Evolutionary conservation across 2,888 invertebrate genomes (phyloP), one percentile per base, ranked within the genome.

Genomic region (Cephus pulcher): DNA sequence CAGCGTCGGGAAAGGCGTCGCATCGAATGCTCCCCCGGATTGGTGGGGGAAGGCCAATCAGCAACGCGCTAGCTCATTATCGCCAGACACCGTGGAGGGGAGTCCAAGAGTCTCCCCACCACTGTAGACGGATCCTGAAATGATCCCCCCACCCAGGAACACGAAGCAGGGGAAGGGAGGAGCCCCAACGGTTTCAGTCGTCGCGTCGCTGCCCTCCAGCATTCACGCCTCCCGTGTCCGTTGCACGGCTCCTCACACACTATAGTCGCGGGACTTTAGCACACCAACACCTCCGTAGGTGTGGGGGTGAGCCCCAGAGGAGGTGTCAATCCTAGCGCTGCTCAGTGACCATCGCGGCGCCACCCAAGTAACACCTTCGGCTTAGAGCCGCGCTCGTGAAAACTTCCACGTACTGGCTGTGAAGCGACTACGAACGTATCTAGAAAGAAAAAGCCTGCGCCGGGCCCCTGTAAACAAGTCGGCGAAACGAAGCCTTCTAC

Each of bases 1-100:
- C 84, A 87, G 89, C 89, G 91, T 92, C 92, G 92, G 92, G 92
- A 93, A 93, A 93, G 91, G 91, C 90, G 90, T 92, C 92, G 91
- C 87, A 89, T 89, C 84, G 89, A 90, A 90, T 91, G 91, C 92
- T 91, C 9, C 89, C 89, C 87, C 87, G 90, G 91, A 90, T 92
- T 92, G 92, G 92, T 92, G 92, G 88, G 88, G 87, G 88, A 86
- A 86, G 91, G 91, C 92, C 92, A 92, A 91, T 91, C 91, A 88
- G 89, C 86, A 86, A 85, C 89, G 88, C 88, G 90, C 87, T 88
- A 85, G 87, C 90, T 91, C 91, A 90, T 90, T 90, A 90, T 90
- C 90, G 88, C 90, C 89, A 87, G 84, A 82, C 56, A 81, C 83
- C 90, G 90, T 89, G 87, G 86, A 88, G 90, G 81, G 82, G 83